phyloP scores from a whole-genome alignment of 1,140 invertebrate genomes.

The Saccostrea echinata region DNA sequence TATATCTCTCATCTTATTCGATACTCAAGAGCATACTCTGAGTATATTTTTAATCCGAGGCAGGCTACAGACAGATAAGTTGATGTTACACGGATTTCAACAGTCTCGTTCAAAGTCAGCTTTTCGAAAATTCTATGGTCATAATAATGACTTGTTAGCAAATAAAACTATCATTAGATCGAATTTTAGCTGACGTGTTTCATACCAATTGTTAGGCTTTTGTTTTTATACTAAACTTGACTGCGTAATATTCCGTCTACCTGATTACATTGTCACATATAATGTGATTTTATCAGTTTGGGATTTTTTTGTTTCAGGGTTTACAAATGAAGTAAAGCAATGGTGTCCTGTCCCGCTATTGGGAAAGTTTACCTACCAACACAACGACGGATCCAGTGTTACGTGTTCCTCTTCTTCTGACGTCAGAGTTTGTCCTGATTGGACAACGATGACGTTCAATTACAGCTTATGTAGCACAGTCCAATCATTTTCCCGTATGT shows the following conservation, averaged over 20 bases:
- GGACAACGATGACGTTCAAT: constrained; percentile 44
- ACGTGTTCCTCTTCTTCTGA: constrained; percentile 36
- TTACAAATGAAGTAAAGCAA: constrained; percentile 42
- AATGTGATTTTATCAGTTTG: background rate
- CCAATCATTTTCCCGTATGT: constrained; percentile 44
- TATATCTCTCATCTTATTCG: too few relatives aligned
- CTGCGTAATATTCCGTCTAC: too few relatives aligned
- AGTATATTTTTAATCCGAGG: background rate
- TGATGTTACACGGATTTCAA: too few relatives aligned
- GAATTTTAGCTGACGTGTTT: too few relatives aligned
- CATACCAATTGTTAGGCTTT: too few relatives aligned
- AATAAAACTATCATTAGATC: too few relatives aligned
- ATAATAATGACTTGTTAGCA: too few relatives aligned
- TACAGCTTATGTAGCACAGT: constrained; percentile 38
- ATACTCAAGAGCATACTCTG: background rate
- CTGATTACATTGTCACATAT: background rate
- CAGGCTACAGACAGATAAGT: too few relatives aligned
- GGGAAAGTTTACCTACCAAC: constrained; percentile 37
- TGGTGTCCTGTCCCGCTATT: constrained; percentile 41
- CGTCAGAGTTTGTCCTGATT: constrained; percentile 27
- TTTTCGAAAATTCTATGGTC: too few relatives aligned
- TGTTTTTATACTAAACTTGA: too few relatives aligned
- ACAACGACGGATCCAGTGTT: constrained; percentile 19
- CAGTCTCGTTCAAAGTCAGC: too few relatives aligned
- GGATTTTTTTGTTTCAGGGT: background rate